Conservation (phyloP, 2,888 invertebrate species). For the Catocala fraxini region DNA sequence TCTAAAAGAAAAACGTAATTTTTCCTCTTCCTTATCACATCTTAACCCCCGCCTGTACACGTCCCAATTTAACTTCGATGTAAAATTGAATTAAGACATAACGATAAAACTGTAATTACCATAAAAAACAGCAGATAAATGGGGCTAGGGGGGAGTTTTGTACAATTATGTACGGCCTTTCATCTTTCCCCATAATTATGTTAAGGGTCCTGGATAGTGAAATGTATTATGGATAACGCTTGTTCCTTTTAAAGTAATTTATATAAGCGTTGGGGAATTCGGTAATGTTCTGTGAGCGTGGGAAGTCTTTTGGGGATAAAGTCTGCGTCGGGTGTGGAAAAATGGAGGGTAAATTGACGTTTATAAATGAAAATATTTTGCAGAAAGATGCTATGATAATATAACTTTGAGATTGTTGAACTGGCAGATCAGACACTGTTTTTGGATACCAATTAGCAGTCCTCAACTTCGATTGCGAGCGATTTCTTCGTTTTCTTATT, state of each 20-base stretch:
- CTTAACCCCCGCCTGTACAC: slow-evolving; percentile 34
- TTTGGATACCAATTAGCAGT: no score
- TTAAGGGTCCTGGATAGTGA: slow-evolving; percentile 51
- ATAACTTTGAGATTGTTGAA: no score
- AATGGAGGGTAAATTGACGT: slow-evolving; percentile 4
- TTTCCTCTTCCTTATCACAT: slow-evolving; percentile 7
- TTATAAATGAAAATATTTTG: neutral
- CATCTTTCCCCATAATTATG: slow-evolving; percentile 71
- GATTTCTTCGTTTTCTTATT: no score
- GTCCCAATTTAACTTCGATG: slow-evolving; percentile 41
- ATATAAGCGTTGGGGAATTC: slow-evolving; percentile 22
- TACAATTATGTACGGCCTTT: slow-evolving; percentile 59
- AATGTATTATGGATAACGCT: slow-evolving; percentile 49
- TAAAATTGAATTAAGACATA: slow-evolving; percentile 80
- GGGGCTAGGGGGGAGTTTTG: slow-evolving; percentile 48
- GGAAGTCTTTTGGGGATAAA: slow-evolving; percentile 22
- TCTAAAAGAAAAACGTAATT: neutral
- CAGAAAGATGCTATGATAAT: no score
- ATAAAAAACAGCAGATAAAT: slow-evolving; percentile 75
- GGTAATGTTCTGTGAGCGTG: slow-evolving; percentile 14
- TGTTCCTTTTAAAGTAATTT: slow-evolving; percentile 40
- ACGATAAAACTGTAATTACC: slow-evolving; percentile 81
- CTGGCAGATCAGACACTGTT: no score
- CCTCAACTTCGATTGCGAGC: no score
- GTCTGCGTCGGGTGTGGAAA: neutral